phyloP scores from a whole-genome alignment of 2,797 vertebrate species.

The Mormyrus hasselquistii region DNA sequence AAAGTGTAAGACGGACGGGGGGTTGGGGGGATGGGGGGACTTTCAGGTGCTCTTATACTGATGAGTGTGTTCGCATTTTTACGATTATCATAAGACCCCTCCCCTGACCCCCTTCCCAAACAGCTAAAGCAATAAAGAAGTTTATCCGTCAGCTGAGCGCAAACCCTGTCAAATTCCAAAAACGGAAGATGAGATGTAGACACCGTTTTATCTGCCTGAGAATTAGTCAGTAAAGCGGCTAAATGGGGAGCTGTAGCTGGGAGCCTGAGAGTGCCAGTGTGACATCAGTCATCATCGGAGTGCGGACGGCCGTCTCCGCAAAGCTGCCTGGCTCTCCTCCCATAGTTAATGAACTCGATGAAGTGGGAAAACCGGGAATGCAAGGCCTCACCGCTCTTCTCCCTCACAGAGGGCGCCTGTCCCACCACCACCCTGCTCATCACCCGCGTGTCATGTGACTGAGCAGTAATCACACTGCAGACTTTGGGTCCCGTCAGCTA shows the following conservation, averaged over 20 bases:
- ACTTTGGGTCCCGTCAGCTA: not conserved
- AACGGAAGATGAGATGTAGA: not conserved
- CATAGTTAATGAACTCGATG: not conserved
- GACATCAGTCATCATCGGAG: not conserved
- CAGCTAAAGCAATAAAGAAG: not conserved
- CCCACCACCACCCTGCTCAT: not conserved
- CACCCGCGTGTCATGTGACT: not conserved
- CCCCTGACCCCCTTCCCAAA: not conserved
- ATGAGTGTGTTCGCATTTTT: not conserved
- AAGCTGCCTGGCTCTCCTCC: not conserved
- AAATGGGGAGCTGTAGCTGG: not conserved
- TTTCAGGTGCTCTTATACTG: not conserved
- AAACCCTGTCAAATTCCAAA: not conserved
- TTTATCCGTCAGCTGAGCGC: not conserved
- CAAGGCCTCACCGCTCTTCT: not conserved
- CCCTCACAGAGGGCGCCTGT: not conserved
- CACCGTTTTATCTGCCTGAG: not conserved
- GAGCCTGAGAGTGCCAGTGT: not conserved
- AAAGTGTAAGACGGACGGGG: not conserved
- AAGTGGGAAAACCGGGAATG: not conserved
- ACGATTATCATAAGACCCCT: not conserved
- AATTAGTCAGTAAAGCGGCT: slow-evolving; percentile 7
- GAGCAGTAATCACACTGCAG: not conserved
- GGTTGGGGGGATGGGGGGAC: no score
- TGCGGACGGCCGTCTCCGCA: not conserved